These are phyloP conservation scores for Garrulus glandarius DNA, from an alignment of 2,797 vertebrate species.

Conservation along the genomic window DNA sequence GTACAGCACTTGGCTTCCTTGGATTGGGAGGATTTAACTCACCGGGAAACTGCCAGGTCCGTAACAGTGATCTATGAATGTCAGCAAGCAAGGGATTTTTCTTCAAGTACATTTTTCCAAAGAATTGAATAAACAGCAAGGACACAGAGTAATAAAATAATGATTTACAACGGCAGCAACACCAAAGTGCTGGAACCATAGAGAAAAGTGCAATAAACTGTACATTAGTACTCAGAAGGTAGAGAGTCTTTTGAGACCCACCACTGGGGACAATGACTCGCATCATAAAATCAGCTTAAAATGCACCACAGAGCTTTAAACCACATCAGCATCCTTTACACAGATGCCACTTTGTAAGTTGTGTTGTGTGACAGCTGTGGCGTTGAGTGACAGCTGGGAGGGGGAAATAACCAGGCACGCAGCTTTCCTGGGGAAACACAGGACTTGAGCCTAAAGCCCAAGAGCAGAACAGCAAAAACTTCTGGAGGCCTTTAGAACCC, in stretches of 20 bases:
- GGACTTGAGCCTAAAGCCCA: not conserved
- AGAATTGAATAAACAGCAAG: not conserved
- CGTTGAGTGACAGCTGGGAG: not conserved
- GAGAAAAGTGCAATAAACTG: constrained; percentile 9
- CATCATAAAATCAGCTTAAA: constrained; percentile 50
- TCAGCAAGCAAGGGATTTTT: not conserved
- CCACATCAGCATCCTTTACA: not conserved
- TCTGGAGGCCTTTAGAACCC: not conserved
- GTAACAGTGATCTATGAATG: not conserved
- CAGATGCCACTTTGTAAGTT: constrained; percentile 8
- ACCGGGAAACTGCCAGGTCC: not conserved
- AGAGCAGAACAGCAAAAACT: not conserved
- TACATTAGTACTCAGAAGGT: not conserved
- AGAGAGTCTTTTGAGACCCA: not conserved
- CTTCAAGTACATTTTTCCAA: not conserved
- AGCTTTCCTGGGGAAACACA: not conserved
- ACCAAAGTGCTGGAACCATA: not conserved
- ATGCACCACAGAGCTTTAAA: not conserved
- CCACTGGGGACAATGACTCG: not conserved
- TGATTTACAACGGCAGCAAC: not conserved
- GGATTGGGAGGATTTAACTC: not conserved
- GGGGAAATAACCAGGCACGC: not conserved
- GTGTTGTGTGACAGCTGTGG: constrained; percentile 37
- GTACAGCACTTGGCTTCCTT: not conserved
- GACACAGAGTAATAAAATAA: not conserved